phyloP scores from a whole-genome alignment of 2,797 vertebrate species.

The Pantherophis vulpinus region DNA sequence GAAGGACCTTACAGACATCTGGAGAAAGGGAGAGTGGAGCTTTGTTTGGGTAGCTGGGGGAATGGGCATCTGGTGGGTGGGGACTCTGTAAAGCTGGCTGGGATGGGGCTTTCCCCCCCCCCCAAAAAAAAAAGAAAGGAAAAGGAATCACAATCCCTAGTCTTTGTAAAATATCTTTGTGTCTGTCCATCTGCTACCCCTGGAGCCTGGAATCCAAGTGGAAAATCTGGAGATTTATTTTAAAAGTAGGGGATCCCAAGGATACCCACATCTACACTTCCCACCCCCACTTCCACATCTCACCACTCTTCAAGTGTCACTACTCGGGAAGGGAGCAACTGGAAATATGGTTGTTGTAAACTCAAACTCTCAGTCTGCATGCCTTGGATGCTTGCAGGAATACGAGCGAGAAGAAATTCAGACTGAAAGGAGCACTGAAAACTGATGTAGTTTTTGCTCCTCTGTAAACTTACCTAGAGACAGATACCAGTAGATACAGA shows the following conservation, averaged over 20 bases:
- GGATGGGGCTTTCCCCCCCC: not conserved
- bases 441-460: not conserved
- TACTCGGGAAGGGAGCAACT: not conserved
- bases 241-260: not conserved
- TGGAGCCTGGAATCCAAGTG: slow-evolving; percentile 24
- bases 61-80: not conserved
- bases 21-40: not conserved
- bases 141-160: not conserved
- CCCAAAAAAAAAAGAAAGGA: not conserved
- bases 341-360: not conserved
- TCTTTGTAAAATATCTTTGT: slow-evolving; percentile 43
- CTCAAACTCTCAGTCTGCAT: not conserved
- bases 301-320: not conserved
- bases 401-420: not conserved
- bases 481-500: not conserved
- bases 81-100: slow-evolving; percentile 7
- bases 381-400: not conserved
- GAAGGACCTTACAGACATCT: slow-evolving; percentile 41
- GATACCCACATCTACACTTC: not conserved
- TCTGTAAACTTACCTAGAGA: not conserved
- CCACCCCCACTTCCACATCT: not conserved
- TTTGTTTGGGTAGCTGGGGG: not conserved
- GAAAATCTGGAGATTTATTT: not conserved
- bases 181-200: slow-evolving; percentile 6
- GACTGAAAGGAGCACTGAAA: not conserved